phyloP scores from a whole-genome alignment of 64 coral and sea anemone species.

The Dendrophyllia cribrosa region DNA sequence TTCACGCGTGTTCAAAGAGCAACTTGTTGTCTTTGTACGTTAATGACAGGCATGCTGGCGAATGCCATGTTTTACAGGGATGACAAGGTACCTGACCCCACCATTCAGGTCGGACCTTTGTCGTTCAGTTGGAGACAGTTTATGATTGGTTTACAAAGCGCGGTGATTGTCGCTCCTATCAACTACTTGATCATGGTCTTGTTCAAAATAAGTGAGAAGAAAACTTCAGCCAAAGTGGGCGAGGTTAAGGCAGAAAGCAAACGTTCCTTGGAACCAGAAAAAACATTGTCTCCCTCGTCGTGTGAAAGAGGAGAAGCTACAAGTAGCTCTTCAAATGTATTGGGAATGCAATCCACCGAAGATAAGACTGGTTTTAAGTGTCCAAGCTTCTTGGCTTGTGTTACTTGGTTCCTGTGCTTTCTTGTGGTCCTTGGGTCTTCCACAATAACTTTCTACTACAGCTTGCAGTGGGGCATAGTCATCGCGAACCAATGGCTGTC shows the following conservation, averaged over 20 bases:
- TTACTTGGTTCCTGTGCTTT: slow-evolving; percentile 77
- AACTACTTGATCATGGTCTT: slow-evolving; percentile 54
- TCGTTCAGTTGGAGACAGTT: slow-evolving; percentile 83
- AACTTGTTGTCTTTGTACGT: slow-evolving; percentile 72
- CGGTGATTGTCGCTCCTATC: slow-evolving; percentile 69
- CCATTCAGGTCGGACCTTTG: slow-evolving; percentile 77
- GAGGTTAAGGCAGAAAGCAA: no score
- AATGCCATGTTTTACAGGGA: slow-evolving; percentile 85
- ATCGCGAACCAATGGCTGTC: slow-evolving; percentile 86
- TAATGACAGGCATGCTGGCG: slow-evolving; percentile 79
- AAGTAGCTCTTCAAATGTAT: no score
- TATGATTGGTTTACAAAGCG: slow-evolving; percentile 59
- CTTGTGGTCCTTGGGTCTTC: slow-evolving; percentile 51
- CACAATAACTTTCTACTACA: slow-evolving; percentile 71
- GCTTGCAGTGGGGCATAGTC: slow-evolving; percentile 77
- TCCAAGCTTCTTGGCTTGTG: slow-evolving; percentile 43
- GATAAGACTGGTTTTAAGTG: not conserved
- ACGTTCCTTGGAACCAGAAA: no score
- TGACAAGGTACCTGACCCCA: slow-evolving; percentile 32
- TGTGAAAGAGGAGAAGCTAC: no score
- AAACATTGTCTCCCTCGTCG: no score
- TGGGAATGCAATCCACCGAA: no score
- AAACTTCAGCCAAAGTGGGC: not conserved
- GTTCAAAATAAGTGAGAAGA: slow-evolving; percentile 54
- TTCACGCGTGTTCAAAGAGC: slow-evolving; percentile 87